These are phyloP conservation scores for Crematogaster levior DNA, from an alignment of 2,888 invertebrate species.

Conservation along the genomic window DNA sequence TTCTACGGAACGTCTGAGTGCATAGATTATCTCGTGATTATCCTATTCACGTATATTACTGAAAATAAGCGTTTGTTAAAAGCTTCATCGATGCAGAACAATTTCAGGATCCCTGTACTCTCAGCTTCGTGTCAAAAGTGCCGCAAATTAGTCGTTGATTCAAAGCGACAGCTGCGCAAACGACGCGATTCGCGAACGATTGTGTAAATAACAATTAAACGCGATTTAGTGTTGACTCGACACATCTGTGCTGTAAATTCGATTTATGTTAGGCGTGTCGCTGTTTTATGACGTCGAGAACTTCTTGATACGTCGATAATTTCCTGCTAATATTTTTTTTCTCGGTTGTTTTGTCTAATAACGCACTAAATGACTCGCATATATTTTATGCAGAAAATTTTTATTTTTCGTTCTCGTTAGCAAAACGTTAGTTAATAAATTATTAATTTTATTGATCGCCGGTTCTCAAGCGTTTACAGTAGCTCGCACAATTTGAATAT, in stretches of 20 bases:
- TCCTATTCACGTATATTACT: background rate
- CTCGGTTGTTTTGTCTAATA: slow-evolving; percentile 70
- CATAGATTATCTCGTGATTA: background rate
- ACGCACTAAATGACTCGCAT: slow-evolving; percentile 63
- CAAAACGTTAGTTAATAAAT: slow-evolving; percentile 64
- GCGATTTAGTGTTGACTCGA: slow-evolving; percentile 33
- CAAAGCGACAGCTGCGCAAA: slow-evolving; percentile 56
- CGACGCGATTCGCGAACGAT: slow-evolving; percentile 55
- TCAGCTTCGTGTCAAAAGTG: background rate
- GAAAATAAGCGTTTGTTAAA: slow-evolving; percentile 13
- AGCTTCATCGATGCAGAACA: background rate
- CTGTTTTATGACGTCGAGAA: slow-evolving; percentile 50
- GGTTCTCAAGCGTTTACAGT: background rate
- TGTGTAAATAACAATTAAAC: slow-evolving; percentile 70
- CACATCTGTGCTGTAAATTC: slow-evolving; percentile 40
- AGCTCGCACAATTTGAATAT: background rate
- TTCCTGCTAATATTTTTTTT: slow-evolving; percentile 51
- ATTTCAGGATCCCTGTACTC: background rate
- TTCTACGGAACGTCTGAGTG: background rate
- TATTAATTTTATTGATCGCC: slow-evolving; percentile 45
- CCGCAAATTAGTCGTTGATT: slow-evolving; percentile 41
- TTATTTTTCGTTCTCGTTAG: slow-evolving; percentile 20
- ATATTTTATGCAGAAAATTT: slow-evolving; percentile 18
- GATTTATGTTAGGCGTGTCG: slow-evolving; percentile 49
- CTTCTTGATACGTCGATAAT: slow-evolving; percentile 62